Evolutionary conservation across 2,113 vertebrate species (phyloP).

Genomic region (Pseudopodoces humilis): DNA sequence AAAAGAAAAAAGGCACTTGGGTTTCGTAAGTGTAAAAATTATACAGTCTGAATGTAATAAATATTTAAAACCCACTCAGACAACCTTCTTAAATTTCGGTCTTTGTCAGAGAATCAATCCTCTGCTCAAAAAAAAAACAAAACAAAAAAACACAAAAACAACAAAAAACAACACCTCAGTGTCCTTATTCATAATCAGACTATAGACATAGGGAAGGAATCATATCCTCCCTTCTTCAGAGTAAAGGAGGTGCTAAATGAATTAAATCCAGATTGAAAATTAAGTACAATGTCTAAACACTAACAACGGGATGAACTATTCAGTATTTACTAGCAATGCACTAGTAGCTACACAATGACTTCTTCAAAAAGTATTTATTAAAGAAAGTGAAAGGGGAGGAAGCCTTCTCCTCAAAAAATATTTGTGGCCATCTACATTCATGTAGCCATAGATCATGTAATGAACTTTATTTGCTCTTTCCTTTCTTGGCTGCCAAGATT

Average conservation of each 20-base stretch:
- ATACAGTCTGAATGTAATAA: not conserved
- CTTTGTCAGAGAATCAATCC: not conserved
- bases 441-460: not conserved
- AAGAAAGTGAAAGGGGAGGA: not conserved
- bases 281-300: not conserved
- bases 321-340: not conserved
- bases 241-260: not conserved
- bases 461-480: conserved; percentile 38
- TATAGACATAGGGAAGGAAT: not conserved
- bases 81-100: not conserved
- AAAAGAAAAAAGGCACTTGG: not conserved
- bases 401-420: not conserved
- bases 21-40: not conserved
- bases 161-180: not conserved
- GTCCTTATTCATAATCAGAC: not conserved
- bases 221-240: not conserved
- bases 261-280: not conserved
- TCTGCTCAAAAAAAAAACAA: not conserved
- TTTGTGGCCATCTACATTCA: not conserved
- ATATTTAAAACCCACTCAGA: not conserved
- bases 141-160: too few relatives aligned
- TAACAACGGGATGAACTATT: not conserved
- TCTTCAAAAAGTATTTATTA: not conserved
- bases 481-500: not conserved
- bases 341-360: not conserved